Evolutionary conservation across 2,797 vertebrate genomes (phyloP).

Genomic region (Molossus alvarezi): DNA sequence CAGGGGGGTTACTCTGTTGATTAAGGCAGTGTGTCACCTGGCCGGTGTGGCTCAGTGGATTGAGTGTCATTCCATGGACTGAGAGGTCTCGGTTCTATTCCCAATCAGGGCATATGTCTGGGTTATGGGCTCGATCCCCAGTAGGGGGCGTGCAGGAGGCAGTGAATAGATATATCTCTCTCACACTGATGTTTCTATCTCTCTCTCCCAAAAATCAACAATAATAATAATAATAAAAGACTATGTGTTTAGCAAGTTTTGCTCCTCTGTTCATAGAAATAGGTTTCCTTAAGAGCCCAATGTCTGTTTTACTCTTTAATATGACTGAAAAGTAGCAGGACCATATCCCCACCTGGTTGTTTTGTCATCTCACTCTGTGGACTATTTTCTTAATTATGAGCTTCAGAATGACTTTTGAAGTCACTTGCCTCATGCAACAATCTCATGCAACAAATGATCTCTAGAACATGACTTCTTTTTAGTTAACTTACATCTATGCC

Average conservation of each 20-base stretch:
- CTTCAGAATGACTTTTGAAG: conserved; percentile 27
- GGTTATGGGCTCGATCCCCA: too few species aligned
- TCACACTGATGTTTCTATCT: too few species aligned
- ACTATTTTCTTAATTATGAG: background rate
- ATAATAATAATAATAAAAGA: background rate
- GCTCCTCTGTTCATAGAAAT: background rate
- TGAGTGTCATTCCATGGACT: too few species aligned
- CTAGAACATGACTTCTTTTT: conserved; percentile 23
- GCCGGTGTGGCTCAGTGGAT: too few species aligned
- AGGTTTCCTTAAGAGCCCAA: background rate
- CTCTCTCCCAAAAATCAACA: too few species aligned
- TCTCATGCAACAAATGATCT: background rate
- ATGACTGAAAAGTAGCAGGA: background rate
- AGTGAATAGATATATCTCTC: too few species aligned
- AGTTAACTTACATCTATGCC: background rate
- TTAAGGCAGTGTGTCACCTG: background rate
- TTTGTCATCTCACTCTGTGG: background rate
- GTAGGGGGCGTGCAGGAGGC: too few species aligned
- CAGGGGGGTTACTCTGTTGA: background rate
- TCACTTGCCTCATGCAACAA: background rate
- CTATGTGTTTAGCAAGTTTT: background rate
- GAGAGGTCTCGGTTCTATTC: too few species aligned
- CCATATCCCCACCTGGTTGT: background rate
- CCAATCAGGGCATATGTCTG: too few species aligned
- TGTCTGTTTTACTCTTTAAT: background rate